Percentiles rank a stretch among this genome's conserved stretches.
phyloP scores from a whole-genome alignment of 2,113 vertebrate genomes.

The Xyrauchen texanus region DNA sequence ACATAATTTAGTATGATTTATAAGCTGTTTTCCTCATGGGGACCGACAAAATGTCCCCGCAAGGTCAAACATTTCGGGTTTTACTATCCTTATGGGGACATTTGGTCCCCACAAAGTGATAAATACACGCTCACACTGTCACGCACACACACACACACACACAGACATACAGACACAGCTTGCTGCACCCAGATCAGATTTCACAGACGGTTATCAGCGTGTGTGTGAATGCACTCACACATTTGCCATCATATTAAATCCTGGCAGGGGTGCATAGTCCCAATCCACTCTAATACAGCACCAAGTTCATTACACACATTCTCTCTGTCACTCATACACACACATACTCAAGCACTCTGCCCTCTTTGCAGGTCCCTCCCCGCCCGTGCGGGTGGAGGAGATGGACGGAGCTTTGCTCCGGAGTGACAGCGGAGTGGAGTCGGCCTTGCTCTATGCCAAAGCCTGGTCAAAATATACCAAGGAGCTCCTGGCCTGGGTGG shows the following conservation, averaged over 20 bases:
- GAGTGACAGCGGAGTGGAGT: slow-evolving; percentile 86
- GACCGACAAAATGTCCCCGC: too few relatives aligned
- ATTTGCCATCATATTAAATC: slow-evolving; percentile 25
- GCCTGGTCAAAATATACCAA: slow-evolving; percentile 97
- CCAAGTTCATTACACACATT: slow-evolving; percentile 70
- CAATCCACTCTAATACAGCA: slow-evolving; percentile 71
- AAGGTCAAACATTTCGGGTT: too few relatives aligned
- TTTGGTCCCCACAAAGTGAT: too few relatives aligned
- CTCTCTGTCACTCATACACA: slow-evolving; percentile 57
- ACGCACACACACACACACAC: too few relatives aligned
- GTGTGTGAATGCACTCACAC: not conserved
- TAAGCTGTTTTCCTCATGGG: too few relatives aligned
- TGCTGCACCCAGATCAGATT: slow-evolving; percentile 6
- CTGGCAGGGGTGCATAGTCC: slow-evolving; percentile 70
- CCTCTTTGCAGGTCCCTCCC: slow-evolving; percentile 75
- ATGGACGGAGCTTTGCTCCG: slow-evolving; percentile 84
- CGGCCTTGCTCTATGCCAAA: slow-evolving; percentile 91
- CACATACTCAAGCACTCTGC: not conserved
- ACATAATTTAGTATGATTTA: too few relatives aligned
- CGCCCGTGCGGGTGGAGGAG: slow-evolving; percentile 81
- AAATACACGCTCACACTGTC: too few relatives aligned
- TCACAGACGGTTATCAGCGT: not conserved
- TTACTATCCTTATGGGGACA: too few relatives aligned
- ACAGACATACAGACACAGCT: too few relatives aligned
- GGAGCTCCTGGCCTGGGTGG: slow-evolving; percentile 94